Evolutionary conservation across 2,888 invertebrate genomes (phyloP), one percentile per base, ranked within the genome.

Genomic region (Mesorhabditis spiculigera): DNA sequence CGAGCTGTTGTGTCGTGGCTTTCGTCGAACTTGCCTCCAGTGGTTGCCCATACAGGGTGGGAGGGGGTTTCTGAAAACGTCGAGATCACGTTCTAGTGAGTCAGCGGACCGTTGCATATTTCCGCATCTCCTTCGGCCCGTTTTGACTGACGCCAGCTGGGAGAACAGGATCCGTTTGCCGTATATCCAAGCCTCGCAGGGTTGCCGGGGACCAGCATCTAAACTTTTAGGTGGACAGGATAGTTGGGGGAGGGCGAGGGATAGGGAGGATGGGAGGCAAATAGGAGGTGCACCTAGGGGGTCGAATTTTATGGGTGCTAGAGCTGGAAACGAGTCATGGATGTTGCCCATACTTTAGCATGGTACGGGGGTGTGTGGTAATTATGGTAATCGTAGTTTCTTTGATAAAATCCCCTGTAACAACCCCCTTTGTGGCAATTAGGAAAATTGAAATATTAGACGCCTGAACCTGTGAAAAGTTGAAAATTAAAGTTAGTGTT

Each of bases 131-230:
- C 28, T 28, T 28, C 28, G 28, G 28, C 28, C 28, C 28, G 28
- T 28, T 28, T 28, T 28, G 28, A 28, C 28, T 28, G 28, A 28
- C 28, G 28, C 28, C 28, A 3, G 28, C 28, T 28, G 28, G 28
- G 28, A 28, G 61, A 10, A 70, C 69, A 13, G 74, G 74, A 66
- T 77, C 78, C 3, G 74, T 73, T 66, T 78, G 75, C 4, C 78
- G 74, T 10, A 80, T 70, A 66, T 78, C 77, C 16, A 72, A 28
- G 45, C 80, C 80, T 44, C 69, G 75, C 42, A 76, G 68, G 28
- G 73, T 66, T 13, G 77, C 63, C 6, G 80, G 80, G 4, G 76
- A 73, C 80, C 80, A 80, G 45, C 80, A 79, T 63, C 78, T 79
- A 43, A 13, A 45, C n/a, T 50, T n/a, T 28, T 28, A 28, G 28